Percentiles rank a stretch among this genome's conserved stretches.
phyloP scores from a whole-genome alignment of 2,113 vertebrate species.

The Murina feae region DNA sequence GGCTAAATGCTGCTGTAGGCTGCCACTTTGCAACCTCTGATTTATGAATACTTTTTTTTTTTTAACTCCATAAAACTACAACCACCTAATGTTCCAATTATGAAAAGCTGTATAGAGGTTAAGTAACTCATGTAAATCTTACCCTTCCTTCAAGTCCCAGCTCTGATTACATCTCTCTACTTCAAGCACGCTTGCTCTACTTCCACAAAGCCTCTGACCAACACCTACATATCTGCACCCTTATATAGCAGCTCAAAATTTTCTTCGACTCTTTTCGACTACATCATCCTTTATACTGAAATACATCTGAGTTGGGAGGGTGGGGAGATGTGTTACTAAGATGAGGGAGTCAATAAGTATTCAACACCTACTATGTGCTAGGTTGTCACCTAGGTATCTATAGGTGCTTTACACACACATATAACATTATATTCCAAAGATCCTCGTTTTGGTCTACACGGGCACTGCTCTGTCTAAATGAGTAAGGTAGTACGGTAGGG shows the following conservation, averaged over 20 bases:
- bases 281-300: neutral
- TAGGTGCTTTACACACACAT: neutral
- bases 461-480: neutral
- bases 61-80: slow-evolving; percentile 21
- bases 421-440: neutral
- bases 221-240: neutral
- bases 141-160: neutral
- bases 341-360: neutral
- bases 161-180: neutral
- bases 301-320: neutral
- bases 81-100: neutral
- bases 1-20: neutral
- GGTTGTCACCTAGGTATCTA: neutral
- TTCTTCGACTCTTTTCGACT: neutral
- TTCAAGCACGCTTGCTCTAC: neutral
- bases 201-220: slow-evolving; percentile 1
- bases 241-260: neutral
- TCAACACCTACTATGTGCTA: neutral
- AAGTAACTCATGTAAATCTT: neutral
- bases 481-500: neutral
- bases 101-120: neutral
- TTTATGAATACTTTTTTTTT: neutral
- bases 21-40: neutral
- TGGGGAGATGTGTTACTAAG: neutral
- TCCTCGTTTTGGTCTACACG: neutral